phyloP scores from a whole-genome alignment of 2,113 vertebrate genomes.

The Oplegnathus fasciatus region DNA sequence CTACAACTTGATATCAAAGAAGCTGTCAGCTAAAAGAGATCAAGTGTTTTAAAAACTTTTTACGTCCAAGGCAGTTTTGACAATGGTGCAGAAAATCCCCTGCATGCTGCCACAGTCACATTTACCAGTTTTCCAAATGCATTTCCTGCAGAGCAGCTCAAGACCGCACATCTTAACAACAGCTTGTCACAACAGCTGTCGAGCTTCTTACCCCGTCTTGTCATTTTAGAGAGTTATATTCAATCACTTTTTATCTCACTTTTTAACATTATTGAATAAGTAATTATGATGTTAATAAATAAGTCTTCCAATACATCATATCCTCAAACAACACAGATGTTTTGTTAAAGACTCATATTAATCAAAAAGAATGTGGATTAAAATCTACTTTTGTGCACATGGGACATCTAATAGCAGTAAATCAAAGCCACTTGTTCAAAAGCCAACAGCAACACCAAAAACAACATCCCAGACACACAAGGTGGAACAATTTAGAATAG shows the following conservation, averaged over 20 bases:
- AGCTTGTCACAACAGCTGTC: neutral
- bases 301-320: neutral
- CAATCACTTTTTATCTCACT: neutral
- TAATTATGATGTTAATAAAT: neutral
- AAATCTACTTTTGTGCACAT: neutral
- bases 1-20: constrained; percentile 44
- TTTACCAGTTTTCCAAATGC: constrained; percentile 8
- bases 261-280: no score
- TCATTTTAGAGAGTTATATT: neutral
- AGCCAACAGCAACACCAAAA: neutral
- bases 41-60: constrained; percentile 22
- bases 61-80: constrained; percentile 28
- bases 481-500: neutral
- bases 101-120: constrained; percentile 16
- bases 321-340: neutral
- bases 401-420: neutral
- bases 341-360: neutral
- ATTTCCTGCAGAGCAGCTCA: constrained; percentile 17
- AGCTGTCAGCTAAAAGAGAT: constrained; percentile 25
- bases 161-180: neutral
- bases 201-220: neutral
- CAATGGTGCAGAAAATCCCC: constrained; percentile 31
- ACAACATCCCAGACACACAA: neutral
- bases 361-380: neutral
- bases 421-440: neutral